A percentile compares a stretch with the other conserved stretches of the same genome.
Conservation (phyloP, 2,888 invertebrate species). For the Pachydiplax longipennis region DNA sequence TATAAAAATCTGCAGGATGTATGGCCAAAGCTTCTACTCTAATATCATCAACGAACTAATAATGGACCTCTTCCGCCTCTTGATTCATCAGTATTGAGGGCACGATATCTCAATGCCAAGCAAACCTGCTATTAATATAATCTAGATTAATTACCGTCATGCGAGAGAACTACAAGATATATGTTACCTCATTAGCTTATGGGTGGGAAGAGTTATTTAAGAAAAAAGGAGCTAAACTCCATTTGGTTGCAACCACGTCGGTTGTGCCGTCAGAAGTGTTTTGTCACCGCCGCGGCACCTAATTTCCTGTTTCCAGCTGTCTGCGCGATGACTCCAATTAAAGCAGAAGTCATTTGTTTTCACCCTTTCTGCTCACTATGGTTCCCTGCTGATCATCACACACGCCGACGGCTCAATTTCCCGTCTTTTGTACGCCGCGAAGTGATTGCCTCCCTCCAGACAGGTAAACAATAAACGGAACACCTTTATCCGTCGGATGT, state of each 20-base stretch:
- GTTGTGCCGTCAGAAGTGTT: neutral
- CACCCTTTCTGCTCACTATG: neutral
- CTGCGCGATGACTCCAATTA: neutral
- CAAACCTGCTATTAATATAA: neutral
- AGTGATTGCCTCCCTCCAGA: neutral
- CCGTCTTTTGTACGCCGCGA: conserved; percentile 18
- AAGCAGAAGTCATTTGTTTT: conserved; percentile 4
- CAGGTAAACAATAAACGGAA: neutral
- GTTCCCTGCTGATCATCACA: conserved; percentile 16
- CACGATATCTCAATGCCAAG: neutral
- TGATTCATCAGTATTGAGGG: no score
- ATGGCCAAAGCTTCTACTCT: no score
- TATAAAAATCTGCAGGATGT: no score
- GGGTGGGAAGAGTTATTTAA: neutral
- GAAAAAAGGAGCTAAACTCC: neutral
- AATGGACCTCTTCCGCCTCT: no score
- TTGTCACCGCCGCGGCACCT: conserved; percentile 21
- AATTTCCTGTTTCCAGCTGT: conserved; percentile 26
- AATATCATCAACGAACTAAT: no score
- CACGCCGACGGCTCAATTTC: conserved; percentile 32
- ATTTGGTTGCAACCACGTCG: neutral
- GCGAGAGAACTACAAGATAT: neutral
- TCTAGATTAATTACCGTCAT: neutral
- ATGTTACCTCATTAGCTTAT: neutral
- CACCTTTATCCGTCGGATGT: neutral